Percentiles rank a stretch among this genome's conserved stretches.
These are phyloP conservation scores for Rhaphigaster nebulosa DNA, from an alignment of 2,888 invertebrate genomes.

Conservation along the genomic window DNA sequence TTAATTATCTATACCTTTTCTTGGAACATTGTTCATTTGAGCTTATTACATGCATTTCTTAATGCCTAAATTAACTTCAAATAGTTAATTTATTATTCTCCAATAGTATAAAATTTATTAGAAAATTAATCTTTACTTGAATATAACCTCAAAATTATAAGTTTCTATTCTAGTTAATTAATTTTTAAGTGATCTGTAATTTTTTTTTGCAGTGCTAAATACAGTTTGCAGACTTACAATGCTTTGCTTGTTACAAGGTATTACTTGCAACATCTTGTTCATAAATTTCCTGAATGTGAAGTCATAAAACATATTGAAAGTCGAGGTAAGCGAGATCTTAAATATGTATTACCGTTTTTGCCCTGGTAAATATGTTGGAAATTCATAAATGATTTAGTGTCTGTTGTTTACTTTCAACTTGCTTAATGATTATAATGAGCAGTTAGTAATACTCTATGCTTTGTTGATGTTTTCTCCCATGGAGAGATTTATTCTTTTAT, in stretches of 20 bases:
- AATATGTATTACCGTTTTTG: not conserved
- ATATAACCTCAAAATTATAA: not conserved
- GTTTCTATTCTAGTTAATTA: not conserved
- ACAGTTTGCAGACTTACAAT: constrained; percentile 96
- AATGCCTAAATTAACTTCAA: not conserved
- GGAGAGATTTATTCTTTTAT: no score
- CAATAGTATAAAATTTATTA: not conserved
- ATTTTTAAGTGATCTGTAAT: not conserved
- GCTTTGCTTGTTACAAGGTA: constrained; percentile 90
- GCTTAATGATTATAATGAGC: no score
- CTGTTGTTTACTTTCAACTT: no score
- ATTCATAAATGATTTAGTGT: no score
- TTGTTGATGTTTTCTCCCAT: no score
- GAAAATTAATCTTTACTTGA: not conserved
- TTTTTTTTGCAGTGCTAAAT: constrained; percentile 75
- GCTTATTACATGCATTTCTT: not conserved
- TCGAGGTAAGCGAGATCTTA: constrained; percentile 66
- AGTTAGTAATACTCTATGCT: no score
- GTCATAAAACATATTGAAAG: constrained; percentile 85
- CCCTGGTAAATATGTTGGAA: not conserved
- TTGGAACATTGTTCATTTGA: not conserved
- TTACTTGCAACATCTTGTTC: constrained; percentile 88
- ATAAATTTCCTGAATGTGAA: constrained; percentile 90
- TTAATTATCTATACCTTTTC: not conserved
- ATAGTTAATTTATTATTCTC: not conserved